phyloP scores from a whole-genome alignment of 2,888 invertebrate genomes.

The Caenorhabditis angaria region DNA sequence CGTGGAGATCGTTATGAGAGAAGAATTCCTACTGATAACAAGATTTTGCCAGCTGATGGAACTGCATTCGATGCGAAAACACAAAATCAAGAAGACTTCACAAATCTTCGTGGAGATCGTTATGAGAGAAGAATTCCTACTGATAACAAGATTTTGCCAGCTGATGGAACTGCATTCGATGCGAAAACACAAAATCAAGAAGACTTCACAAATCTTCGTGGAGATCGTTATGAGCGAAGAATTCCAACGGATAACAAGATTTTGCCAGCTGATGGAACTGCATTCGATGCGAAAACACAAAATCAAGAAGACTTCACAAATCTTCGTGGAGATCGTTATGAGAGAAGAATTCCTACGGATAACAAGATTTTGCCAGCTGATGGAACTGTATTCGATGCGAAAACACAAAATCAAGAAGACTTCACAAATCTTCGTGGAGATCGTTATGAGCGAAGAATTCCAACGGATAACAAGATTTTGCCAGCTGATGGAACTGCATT shows the following conservation, averaged over 20 bases:
- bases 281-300: constrained; percentile 2
- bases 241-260: not conserved
- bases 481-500: constrained; percentile 1
- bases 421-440: constrained; percentile 8
- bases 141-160: constrained; percentile 4
- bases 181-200: constrained; percentile 11
- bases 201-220: constrained; percentile 7
- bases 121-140: not conserved
- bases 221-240: constrained; percentile 2
- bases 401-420: constrained; percentile 13
- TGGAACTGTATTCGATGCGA: not conserved
- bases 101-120: constrained; percentile 1
- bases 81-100: constrained; percentile 12
- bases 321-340: constrained; percentile 6
- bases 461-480: constrained; percentile 1
- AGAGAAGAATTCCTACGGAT: not conserved
- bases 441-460: not conserved
- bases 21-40: not conserved
- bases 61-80: not conserved
- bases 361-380: constrained; percentile 3
- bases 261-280: not conserved
- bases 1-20: constrained; percentile 7
- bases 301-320: constrained; percentile 9
- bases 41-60: constrained; percentile 3
- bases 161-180: constrained; percentile 3